These are phyloP conservation scores for Echiichthys vipera DNA, from an alignment of 2,797 vertebrate species.

Conservation along the genomic window DNA sequence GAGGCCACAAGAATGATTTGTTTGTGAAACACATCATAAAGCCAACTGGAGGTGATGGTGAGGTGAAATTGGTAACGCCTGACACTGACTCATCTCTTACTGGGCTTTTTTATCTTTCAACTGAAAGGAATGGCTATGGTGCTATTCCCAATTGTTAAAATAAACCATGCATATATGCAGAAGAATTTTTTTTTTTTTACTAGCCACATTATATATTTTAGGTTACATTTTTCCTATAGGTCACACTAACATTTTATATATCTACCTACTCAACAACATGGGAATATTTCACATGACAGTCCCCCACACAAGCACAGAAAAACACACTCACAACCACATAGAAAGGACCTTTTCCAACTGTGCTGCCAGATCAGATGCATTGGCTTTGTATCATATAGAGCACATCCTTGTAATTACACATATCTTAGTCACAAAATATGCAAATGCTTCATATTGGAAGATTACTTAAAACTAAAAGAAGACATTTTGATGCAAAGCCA, in stretches of 20 bases:
- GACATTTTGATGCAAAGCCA: constrained; percentile 59
- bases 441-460: constrained; percentile 46
- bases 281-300: constrained; percentile 53
- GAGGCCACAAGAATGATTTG: constrained; percentile 60
- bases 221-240: constrained; percentile 14
- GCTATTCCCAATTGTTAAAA: not conserved
- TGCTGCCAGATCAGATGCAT: constrained; percentile 50
- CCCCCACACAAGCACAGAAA: constrained; percentile 42
- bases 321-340: constrained; percentile 29
- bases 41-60: constrained; percentile 40
- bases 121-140: constrained; percentile 17
- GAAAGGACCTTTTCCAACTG: constrained; percentile 27
- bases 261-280: constrained; percentile 40
- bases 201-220: not conserved
- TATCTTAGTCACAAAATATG: constrained; percentile 55
- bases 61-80: constrained; percentile 29
- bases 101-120: constrained; percentile 23
- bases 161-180: too few relatives aligned
- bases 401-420: constrained; percentile 58
- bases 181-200: too few relatives aligned
- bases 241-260: constrained; percentile 25
- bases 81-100: constrained; percentile 40
- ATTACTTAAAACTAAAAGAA: constrained; percentile 26
- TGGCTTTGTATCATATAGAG: constrained; percentile 39
- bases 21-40: constrained; percentile 66